A percentile compares a stretch with the other conserved stretches of the same genome.
phyloP scores from a whole-genome alignment of 2,888 invertebrate species.

The Timandra comae region DNA sequence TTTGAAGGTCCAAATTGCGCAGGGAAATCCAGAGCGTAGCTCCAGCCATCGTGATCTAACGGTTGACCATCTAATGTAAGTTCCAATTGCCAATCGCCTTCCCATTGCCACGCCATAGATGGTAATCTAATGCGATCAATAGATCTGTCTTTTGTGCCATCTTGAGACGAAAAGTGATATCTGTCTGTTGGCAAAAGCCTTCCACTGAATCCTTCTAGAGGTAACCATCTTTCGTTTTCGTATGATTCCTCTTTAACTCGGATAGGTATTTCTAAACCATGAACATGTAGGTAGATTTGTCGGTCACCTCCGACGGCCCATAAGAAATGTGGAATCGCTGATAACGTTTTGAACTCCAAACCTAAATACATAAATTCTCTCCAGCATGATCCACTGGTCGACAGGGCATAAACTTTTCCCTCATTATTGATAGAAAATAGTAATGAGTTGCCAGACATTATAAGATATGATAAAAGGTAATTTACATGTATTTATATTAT shows the following conservation, averaged over 20 bases:
- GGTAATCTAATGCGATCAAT: constrained; percentile 90
- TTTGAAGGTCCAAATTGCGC: constrained; percentile 87
- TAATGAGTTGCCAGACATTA: constrained; percentile 80
- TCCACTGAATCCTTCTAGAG: constrained; percentile 90
- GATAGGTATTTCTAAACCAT: constrained; percentile 92
- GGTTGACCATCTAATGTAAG: constrained; percentile 90
- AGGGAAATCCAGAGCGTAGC: constrained; percentile 94
- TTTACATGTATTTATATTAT: background rate
- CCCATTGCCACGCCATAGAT: constrained; percentile 98
- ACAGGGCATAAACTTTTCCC: constrained; percentile 90
- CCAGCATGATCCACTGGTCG: constrained; percentile 89
- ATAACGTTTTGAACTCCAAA: constrained; percentile 91
- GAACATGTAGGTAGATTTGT: constrained; percentile 94
- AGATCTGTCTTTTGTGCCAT: constrained; percentile 86
- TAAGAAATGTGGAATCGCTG: constrained; percentile 88
- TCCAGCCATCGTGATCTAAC: constrained; percentile 94
- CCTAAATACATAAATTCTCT: constrained; percentile 90
- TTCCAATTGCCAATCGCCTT: constrained; percentile 94
- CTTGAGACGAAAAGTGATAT: constrained; percentile 88
- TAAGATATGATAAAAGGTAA: background rate
- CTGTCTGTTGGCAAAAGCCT: constrained; percentile 92
- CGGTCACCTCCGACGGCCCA: constrained; percentile 97
- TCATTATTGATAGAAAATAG: constrained; percentile 91
- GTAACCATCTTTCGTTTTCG: constrained; percentile 96
- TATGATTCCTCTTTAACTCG: constrained; percentile 92